Evolutionary conservation across 2,797 vertebrate genomes (phyloP), one percentile per base, ranked within the genome.

Genomic region (Enteromius unitaeniatus): DNA sequence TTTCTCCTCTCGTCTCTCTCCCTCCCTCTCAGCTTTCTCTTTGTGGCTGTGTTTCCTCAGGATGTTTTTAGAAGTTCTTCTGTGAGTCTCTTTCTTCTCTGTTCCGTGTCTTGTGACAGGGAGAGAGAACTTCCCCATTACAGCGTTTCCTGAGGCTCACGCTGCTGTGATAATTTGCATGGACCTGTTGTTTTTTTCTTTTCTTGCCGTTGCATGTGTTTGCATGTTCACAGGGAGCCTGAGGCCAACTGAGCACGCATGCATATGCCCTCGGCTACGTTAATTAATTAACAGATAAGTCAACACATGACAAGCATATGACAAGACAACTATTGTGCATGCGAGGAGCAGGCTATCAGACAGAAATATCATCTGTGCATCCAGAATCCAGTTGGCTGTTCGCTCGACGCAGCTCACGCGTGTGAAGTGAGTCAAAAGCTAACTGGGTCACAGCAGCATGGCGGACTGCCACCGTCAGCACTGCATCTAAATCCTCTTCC

Each of bases 21-120:
- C 75, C 42, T 84, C 72, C 79, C 79, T 77, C 34, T 75, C 15
- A n/a, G 0, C 14, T 75, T 42, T 80, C 55, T 80, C 60, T 62
- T 51, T 62, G 51, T 68, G 19, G 4, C 26, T 82, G 40, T 60
- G 45, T 75, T 42, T 84, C 72, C 78, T 67, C 55, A 55, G 81
- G 84, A 75, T 78, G 73, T 74, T 60, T 80, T 80, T 53, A 55
- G 55, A 83, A 82, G 70, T 78, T 34, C 28, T 87, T 91, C 81
- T 60, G 28, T 75, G 15, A 67, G 76, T 64, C 68, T 53, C 86
- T 89, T 90, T 91, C 83, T 88, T 90, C 84, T 88, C 53, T 78
- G 53, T 85, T 73, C 81, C 17, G 75, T 84, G 87, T 91, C 91
- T 92, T 91, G 89, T 93, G 92, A 92, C 89, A 85, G 82, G 73